Evolutionary conservation across 2,113 vertebrate species (phyloP).

Genomic region (Elephantulus edwardii): DNA sequence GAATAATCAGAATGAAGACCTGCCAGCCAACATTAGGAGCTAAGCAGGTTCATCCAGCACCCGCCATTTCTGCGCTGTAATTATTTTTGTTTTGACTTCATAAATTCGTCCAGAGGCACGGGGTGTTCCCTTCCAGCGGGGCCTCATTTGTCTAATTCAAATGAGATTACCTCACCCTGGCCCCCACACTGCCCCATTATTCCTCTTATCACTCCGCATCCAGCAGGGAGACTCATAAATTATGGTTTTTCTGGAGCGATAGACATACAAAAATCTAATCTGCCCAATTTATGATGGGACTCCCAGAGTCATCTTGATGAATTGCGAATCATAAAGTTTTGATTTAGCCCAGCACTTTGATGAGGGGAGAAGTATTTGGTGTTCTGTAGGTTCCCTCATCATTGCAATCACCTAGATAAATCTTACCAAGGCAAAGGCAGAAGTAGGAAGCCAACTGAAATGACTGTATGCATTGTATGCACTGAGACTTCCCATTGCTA

Average conservation of each 20-base stretch:
- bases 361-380: not conserved
- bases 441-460: not conserved
- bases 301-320: conserved; percentile 43
- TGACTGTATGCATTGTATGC: not conserved
- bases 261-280: conserved; percentile 63
- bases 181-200: not conserved
- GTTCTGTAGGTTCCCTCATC: not conserved
- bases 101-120: conserved; percentile 73
- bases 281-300: conserved; percentile 24
- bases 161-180: conserved; percentile 47
- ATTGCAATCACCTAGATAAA: conserved; percentile 24
- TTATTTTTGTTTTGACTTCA: conserved; percentile 85
- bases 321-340: conserved; percentile 30
- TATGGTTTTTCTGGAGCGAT: conserved; percentile 64
- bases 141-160: conserved; percentile 69
- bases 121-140: conserved; percentile 52
- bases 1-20: conserved; percentile 83
- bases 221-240: not conserved
- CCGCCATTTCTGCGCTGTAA: conserved; percentile 81
- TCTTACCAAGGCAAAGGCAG: not conserved
- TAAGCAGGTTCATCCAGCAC: conserved; percentile 78
- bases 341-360: conserved; percentile 41
- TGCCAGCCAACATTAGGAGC: conserved; percentile 84
- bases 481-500: not conserved
- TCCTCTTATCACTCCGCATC: conserved; percentile 32